These are phyloP conservation scores for Lanius ludovicianus DNA, from an alignment of 2,113 vertebrate genomes.

Conservation along the genomic window DNA sequence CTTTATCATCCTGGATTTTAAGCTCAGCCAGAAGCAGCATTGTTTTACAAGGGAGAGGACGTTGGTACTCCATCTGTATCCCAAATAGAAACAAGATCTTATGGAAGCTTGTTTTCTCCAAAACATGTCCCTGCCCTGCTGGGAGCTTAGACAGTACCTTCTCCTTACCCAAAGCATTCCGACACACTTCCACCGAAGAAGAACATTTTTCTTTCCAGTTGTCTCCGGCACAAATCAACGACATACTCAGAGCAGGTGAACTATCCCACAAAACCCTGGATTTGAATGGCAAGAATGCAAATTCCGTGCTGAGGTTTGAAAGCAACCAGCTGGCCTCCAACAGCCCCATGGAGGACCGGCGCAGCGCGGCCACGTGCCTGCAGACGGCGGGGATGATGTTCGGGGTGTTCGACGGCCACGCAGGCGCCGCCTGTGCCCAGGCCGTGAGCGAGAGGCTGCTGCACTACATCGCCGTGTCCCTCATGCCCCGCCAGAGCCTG, in stretches of 20 bases:
- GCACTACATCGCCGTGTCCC: constrained; percentile 87
- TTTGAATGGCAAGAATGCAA: constrained; percentile 72
- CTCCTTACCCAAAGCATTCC: constrained; percentile 50
- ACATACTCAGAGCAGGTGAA: constrained; percentile 82
- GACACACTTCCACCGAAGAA: constrained; percentile 76
- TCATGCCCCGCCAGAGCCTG: constrained; percentile 84
- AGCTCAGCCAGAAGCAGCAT: constrained; percentile 62
- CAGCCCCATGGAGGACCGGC: constrained; percentile 87
- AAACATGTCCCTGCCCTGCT: neutral
- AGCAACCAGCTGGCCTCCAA: constrained; percentile 93
- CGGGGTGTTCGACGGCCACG: constrained; percentile 93
- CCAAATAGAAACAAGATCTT: constrained; percentile 39
- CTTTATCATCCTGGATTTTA: constrained; percentile 71
- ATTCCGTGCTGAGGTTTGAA: constrained; percentile 85
- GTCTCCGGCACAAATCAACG: constrained; percentile 81
- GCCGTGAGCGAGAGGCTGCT: constrained; percentile 90
- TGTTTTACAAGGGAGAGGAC: constrained; percentile 48
- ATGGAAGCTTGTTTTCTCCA: constrained; percentile 42
- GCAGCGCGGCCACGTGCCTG: constrained; percentile 85
- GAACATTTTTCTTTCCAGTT: constrained; percentile 83
- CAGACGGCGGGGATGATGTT: constrained; percentile 92
- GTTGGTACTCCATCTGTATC: constrained; percentile 61
- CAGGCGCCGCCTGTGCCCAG: constrained; percentile 89
- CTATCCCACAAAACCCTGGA: constrained; percentile 76
- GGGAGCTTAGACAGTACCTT: neutral